Conservation (phyloP, 53 echinoderm and acorn worm genomes). For the Patiria pectinifera region DNA sequence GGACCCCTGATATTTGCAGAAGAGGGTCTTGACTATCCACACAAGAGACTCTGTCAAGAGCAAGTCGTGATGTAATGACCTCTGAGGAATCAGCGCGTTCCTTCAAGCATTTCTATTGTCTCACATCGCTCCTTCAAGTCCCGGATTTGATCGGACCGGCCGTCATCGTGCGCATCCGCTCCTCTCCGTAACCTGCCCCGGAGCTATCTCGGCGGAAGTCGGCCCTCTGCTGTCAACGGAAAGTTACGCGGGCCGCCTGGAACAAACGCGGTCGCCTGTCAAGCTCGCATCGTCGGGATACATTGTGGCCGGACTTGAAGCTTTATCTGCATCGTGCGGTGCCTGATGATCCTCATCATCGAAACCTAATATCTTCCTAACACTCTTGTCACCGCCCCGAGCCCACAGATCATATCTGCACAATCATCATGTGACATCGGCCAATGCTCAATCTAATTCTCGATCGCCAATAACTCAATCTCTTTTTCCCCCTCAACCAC, state of each 20-base stretch:
- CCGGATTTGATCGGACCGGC: constrained; percentile 21
- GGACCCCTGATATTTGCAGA: not conserved
- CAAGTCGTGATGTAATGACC: not conserved
- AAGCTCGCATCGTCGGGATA: not conserved
- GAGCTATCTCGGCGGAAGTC: not conserved
- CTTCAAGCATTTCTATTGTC: not conserved
- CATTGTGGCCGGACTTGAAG: not conserved
- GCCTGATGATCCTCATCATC: no score
- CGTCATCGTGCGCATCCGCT: not conserved
- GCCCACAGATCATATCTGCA: no score
- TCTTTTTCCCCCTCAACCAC: no score
- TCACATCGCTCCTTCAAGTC: not conserved
- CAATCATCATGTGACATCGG: no score
- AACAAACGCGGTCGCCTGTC: no score
- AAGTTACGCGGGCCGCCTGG: not conserved
- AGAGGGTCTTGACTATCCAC: not conserved
- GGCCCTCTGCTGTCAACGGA: no score
- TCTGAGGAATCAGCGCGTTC: not conserved
- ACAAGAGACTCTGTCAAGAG: not conserved
- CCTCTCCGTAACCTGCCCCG: not conserved
- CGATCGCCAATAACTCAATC: no score
- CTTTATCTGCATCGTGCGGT: not conserved
- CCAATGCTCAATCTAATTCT: no score
- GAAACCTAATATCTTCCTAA: no score
- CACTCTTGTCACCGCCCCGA: no score